These are phyloP conservation scores for Hippocampus mohnikei DNA, from an alignment of 2,113 vertebrate species.

Conservation along the genomic window DNA sequence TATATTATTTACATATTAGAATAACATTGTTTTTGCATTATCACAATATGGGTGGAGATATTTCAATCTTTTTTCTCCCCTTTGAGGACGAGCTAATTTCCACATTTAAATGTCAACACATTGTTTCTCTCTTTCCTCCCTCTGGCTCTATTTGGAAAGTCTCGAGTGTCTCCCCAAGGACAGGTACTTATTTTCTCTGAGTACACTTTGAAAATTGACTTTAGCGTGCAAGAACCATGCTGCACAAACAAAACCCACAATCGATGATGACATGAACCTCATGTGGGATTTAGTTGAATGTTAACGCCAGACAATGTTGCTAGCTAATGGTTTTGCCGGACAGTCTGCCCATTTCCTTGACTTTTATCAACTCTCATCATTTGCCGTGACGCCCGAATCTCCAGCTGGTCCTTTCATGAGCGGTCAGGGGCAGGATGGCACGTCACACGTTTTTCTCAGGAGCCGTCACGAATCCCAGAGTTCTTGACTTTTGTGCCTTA, in stretches of 20 bases:
- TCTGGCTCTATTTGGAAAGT: slow-evolving; percentile 24
- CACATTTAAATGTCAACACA: slow-evolving; percentile 34
- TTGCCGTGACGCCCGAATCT: slow-evolving; percentile 30
- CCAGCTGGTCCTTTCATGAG: slow-evolving; percentile 32
- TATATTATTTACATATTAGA: not conserved
- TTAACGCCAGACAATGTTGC: slow-evolving; percentile 1
- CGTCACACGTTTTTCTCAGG: slow-evolving; percentile 43
- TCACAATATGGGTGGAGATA: not conserved
- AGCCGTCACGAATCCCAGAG: slow-evolving; percentile 45
- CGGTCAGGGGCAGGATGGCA: slow-evolving; percentile 42
- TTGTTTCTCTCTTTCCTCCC: slow-evolving; percentile 27
- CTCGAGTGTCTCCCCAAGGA: slow-evolving; percentile 44
- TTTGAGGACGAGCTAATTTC: slow-evolving; percentile 35
- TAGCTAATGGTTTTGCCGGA: slow-evolving; percentile 17
- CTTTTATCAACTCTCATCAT: slow-evolving; percentile 13
- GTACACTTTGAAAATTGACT: slow-evolving; percentile 26
- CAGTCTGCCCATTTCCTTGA: slow-evolving; percentile 12
- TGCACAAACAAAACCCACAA: not conserved
- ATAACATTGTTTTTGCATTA: not conserved
- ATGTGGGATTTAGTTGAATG: slow-evolving; percentile 19
- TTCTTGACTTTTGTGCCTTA: slow-evolving; percentile 34
- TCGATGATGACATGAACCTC: not conserved
- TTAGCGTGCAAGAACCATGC: not conserved
- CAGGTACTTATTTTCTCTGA: slow-evolving; percentile 36
- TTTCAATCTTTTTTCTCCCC: slow-evolving; percentile 31